phyloP scores from a whole-genome alignment of 1,140 invertebrate genomes.

The Solenopsis invicta region DNA sequence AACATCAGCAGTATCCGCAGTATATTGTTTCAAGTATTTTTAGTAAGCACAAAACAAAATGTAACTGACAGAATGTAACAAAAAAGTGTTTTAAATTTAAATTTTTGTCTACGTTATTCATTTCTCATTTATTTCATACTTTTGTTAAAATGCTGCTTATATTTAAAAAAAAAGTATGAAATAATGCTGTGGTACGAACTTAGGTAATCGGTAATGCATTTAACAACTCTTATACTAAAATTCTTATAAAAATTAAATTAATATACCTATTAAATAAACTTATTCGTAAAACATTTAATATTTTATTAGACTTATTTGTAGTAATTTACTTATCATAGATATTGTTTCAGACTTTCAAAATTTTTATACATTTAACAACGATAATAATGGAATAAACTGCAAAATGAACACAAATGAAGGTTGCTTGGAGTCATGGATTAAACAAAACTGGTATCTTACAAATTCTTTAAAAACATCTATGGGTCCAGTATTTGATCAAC shows the following conservation, averaged over 20 bases:
- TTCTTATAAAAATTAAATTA: neutral
- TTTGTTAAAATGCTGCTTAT: too few species aligned
- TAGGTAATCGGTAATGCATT: too few species aligned
- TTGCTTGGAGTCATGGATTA: slow-evolving; percentile 37
- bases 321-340: neutral
- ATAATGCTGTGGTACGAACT: too few species aligned
- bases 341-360: slow-evolving; percentile 6
- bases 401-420: neutral
- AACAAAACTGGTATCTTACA: slow-evolving; percentile 16
- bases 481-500: slow-evolving; percentile 66
- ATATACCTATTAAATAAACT: neutral
- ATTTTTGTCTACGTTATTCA: too few species aligned
- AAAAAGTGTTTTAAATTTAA: too few species aligned
- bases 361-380: neutral
- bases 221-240: neutral
- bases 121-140: too few species aligned
- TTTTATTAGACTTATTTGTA: neutral
- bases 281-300: neutral
- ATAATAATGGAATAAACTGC: slow-evolving; percentile 23
- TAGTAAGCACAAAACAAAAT: too few species aligned
- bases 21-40: too few species aligned
- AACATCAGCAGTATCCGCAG: too few species aligned
- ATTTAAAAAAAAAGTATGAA: too few species aligned
- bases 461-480: slow-evolving; percentile 46
- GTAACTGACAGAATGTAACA: too few species aligned